phyloP scores from a whole-genome alignment of 2,888 invertebrate species.

The Malacosoma neustria region DNA sequence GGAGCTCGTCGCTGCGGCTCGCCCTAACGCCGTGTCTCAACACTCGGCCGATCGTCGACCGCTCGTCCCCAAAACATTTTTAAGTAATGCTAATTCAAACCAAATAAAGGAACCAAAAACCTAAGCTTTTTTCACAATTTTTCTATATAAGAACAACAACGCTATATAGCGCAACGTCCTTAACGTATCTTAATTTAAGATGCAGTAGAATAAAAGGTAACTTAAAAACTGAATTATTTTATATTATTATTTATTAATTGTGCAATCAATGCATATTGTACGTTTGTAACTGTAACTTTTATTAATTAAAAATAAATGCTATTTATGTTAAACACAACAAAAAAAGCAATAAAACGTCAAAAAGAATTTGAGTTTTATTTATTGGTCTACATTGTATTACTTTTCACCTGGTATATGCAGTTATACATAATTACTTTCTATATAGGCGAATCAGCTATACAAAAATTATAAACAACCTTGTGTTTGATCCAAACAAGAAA shows the following conservation, averaged over 20 bases:
- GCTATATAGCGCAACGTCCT: slow-evolving; percentile 42
- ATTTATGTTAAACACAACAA: slow-evolving; percentile 72
- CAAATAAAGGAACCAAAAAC: slow-evolving; percentile 67
- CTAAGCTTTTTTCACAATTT: slow-evolving; percentile 64
- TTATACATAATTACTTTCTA: too few relatives aligned
- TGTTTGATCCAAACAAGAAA: too few relatives aligned
- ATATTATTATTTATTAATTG: slow-evolving; percentile 71
- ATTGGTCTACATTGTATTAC: not conserved
- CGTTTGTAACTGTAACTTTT: slow-evolving; percentile 72
- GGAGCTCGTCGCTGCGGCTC: slow-evolving; percentile 53
- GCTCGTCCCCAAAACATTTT: slow-evolving; percentile 49
- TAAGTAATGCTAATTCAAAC: slow-evolving; percentile 50
- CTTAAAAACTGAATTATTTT: slow-evolving; percentile 45
- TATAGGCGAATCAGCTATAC: too few relatives aligned
- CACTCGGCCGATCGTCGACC: slow-evolving; percentile 55
- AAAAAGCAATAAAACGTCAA: slow-evolving; percentile 72
- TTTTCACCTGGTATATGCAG: too few relatives aligned
- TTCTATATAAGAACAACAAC: slow-evolving; percentile 58
- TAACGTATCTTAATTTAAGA: slow-evolving; percentile 43
- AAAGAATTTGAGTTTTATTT: slow-evolving; percentile 52
- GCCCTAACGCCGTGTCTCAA: slow-evolving; percentile 67
- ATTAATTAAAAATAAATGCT: slow-evolving; percentile 72
- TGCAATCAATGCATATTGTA: slow-evolving; percentile 68
- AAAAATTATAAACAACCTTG: too few relatives aligned
- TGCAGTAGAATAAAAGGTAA: slow-evolving; percentile 52